Conservation (phyloP, 2,113 vertebrate species). For the Micromys minutus region DNA sequence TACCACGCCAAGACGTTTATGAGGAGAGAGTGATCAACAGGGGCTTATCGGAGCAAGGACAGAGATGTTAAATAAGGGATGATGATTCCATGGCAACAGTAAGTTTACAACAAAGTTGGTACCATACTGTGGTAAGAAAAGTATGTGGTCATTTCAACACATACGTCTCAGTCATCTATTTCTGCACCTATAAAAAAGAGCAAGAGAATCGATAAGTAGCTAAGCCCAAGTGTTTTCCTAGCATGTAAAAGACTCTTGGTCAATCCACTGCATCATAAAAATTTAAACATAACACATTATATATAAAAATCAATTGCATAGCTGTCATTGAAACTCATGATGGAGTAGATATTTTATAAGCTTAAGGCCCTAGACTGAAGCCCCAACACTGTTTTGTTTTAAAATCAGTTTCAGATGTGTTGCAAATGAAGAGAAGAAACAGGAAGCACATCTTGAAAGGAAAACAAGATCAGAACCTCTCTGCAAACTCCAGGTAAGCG, state of each 20-base stretch:
- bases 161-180: not conserved
- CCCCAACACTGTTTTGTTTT: not conserved
- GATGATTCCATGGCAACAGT: not conserved
- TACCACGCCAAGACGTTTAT: not conserved
- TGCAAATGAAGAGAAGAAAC: not conserved
- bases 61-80: not conserved
- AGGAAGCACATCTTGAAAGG: not conserved
- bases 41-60: not conserved
- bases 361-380: not conserved
- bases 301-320: not conserved
- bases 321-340: not conserved
- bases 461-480: conserved; percentile 12
- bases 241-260: not conserved
- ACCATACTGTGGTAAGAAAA: not conserved
- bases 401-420: not conserved
- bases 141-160: not conserved
- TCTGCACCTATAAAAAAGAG: not conserved
- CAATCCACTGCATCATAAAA: not conserved
- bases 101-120: not conserved
- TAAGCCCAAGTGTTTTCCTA: not conserved
- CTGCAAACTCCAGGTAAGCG: not conserved
- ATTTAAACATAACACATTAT: not conserved
- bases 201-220: not conserved
- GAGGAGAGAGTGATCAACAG: not conserved
- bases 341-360: not conserved